These are phyloP conservation scores for Steatornis caripensis DNA, from an alignment of 2,113 vertebrate species.

Conservation along the genomic window DNA sequence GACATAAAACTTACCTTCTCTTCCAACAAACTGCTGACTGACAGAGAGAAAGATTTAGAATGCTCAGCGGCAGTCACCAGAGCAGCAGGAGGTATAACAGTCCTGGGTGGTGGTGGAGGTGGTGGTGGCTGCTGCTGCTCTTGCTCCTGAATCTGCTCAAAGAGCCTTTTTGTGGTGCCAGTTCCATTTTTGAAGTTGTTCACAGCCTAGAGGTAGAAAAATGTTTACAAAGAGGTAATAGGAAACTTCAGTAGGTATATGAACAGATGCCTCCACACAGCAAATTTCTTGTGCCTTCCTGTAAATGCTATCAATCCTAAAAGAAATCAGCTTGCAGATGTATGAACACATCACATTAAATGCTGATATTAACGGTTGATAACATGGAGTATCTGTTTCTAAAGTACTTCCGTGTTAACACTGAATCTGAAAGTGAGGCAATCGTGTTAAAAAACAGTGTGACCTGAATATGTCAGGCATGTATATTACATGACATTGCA, in stretches of 20 bases:
- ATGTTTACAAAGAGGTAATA: neutral
- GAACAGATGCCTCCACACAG: neutral
- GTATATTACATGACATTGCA: too few species aligned
- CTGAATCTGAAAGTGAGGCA: neutral
- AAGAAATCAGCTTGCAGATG: neutral
- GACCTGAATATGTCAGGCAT: neutral
- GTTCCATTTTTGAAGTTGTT: constrained; percentile 95
- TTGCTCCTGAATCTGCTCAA: constrained; percentile 71
- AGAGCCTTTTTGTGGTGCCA: constrained; percentile 78
- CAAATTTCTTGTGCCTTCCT: neutral
- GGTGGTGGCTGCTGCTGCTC: neutral
- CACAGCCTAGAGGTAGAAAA: constrained; percentile 80
- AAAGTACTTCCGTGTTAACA: neutral
- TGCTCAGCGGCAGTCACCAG: constrained; percentile 64
- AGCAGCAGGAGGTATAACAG: constrained; percentile 67
- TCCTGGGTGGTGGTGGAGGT: neutral
- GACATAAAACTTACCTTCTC: constrained; percentile 72
- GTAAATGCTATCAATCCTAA: neutral
- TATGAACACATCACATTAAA: neutral
- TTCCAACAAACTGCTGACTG: constrained; percentile 72
- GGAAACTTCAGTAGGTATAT: neutral
- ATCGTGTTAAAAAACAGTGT: rapidly evolving
- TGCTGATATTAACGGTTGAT: neutral
- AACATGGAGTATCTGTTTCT: neutral
- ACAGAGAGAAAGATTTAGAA: constrained; percentile 67